Conservation (phyloP, 92 coral and sea anemone genomes). For the Bergia puertoricense region DNA sequence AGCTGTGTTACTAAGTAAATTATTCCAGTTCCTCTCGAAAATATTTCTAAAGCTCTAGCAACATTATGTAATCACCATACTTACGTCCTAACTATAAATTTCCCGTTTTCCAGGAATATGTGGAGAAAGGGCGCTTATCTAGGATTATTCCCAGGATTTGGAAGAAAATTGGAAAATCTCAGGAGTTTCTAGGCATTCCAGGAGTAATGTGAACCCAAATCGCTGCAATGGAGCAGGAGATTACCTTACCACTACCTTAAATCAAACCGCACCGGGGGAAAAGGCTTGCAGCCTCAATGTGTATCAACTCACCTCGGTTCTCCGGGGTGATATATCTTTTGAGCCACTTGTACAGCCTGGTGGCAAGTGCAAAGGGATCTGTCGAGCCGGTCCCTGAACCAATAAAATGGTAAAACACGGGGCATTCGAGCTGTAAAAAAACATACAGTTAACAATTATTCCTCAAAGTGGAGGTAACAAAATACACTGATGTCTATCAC, state of each 20-base stretch:
- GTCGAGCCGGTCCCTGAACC: slow-evolving; percentile 81
- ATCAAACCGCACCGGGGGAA: not conserved
- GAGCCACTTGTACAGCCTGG: slow-evolving; percentile 62
- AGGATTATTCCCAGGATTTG: too few species aligned
- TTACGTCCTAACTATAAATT: too few species aligned
- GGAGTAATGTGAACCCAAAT: not conserved
- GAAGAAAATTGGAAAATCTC: not conserved
- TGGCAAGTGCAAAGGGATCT: slow-evolving; percentile 48
- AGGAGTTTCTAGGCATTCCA: not conserved
- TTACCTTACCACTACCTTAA: too few species aligned
- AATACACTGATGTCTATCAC: too few species aligned
- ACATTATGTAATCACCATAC: too few species aligned
- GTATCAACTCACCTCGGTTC: not conserved
- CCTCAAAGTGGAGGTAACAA: too few species aligned
- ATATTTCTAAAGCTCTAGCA: too few species aligned
- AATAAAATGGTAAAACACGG: slow-evolving; percentile 74
- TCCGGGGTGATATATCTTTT: slow-evolving; percentile 35
- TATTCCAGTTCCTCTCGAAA: too few species aligned
- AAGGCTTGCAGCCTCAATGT: not conserved
- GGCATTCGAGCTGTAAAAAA: slow-evolving; percentile 55
- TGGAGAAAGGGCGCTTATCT: too few species aligned
- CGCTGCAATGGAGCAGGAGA: not conserved
- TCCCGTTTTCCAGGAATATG: too few species aligned
- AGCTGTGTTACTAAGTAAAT: too few species aligned
- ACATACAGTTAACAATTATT: not conserved